phyloP scores from a whole-genome alignment of 2,888 invertebrate genomes.

The Microchrysa polita region DNA sequence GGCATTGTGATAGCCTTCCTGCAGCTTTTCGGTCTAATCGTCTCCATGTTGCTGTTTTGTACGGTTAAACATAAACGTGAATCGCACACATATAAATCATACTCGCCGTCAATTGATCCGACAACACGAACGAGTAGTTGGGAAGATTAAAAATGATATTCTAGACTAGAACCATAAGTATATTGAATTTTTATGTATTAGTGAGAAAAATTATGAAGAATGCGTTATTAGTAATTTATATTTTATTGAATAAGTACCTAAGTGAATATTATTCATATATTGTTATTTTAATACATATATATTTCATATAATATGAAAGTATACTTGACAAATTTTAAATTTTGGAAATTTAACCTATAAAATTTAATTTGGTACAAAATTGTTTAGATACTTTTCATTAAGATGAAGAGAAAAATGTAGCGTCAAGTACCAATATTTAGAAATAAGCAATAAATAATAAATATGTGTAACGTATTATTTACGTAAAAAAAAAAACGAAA shows the following conservation, averaged over 20 bases:
- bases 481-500: not conserved
- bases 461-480: not conserved
- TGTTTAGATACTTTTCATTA: not conserved
- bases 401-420: too few species aligned
- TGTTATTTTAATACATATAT: not conserved
- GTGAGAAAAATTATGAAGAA: too few species aligned
- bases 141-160: slow-evolving; percentile 63
- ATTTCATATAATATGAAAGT: too few species aligned
- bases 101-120: slow-evolving; percentile 66
- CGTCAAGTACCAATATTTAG: too few species aligned
- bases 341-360: too few species aligned
- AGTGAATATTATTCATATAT: not conserved
- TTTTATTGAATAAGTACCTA: too few species aligned
- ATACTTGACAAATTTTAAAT: too few species aligned
- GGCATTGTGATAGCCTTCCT: slow-evolving; percentile 80
- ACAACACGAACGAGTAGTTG: slow-evolving; percentile 64
- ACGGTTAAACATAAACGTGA: slow-evolving; percentile 75
- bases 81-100: slow-evolving; percentile 76
- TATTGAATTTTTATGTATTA: too few species aligned
- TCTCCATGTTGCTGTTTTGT: slow-evolving; percentile 80
- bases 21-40: slow-evolving; percentile 80
- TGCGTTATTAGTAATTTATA: too few species aligned
- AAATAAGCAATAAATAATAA: too few species aligned
- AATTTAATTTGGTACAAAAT: not conserved
- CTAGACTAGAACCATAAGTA: too few species aligned